A percentile compares a stretch with the other conserved stretches of the same genome.
Conservation (phyloP, 2,797 vertebrate species). For the Squalus acanthias region DNA sequence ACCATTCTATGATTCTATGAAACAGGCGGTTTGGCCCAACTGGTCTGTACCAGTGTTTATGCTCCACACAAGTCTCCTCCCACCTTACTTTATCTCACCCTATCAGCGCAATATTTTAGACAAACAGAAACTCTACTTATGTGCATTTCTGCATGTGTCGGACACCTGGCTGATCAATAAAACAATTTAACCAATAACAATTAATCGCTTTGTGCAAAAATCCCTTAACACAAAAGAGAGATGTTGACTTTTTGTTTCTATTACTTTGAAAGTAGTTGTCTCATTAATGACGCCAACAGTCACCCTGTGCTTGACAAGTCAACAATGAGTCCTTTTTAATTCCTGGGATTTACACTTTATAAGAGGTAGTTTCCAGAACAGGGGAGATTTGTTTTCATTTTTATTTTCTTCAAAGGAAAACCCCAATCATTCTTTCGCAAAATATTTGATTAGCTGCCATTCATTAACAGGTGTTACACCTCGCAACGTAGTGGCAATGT, state of each 20-base stretch:
- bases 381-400: not conserved
- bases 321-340: not conserved
- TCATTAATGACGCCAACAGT: not conserved
- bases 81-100: too few relatives aligned
- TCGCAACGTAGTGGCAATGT: not conserved
- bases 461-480: not conserved
- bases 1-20: too few relatives aligned
- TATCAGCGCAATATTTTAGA: too few relatives aligned
- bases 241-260: not conserved
- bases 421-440: not conserved
- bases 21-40: not conserved
- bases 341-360: not conserved
- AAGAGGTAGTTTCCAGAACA: not conserved
- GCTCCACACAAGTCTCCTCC: too few relatives aligned
- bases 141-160: too few relatives aligned
- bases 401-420: not conserved
- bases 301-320: not conserved
- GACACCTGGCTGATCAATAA: not conserved
- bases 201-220: not conserved
- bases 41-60: not conserved
- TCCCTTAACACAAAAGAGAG: not conserved
- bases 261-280: not conserved
- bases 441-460: not conserved
- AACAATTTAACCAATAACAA: not conserved
- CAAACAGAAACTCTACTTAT: too few relatives aligned